Base-by-base conservation (phyloP, 2,113 vertebrate genomes). In the Atrichornis clamosus region DNA sequence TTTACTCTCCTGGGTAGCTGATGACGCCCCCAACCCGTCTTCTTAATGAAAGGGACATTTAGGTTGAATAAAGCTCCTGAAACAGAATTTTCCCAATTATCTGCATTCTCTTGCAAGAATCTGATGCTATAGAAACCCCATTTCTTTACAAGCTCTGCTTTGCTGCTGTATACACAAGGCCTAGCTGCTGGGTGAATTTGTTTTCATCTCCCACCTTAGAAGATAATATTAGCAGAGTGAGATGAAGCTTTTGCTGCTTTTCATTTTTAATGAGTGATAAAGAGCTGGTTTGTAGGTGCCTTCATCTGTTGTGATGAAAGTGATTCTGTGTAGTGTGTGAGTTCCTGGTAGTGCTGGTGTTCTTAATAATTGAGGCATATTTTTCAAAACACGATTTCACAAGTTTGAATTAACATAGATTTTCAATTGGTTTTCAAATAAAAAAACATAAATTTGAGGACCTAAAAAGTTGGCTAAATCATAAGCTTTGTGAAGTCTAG, bases 291-390 rank as follows among this genome's bases (percentile, higher is more conserved):
- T 88, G 42, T 90, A 55, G 50, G 20, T 86, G 50, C 55, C 46
- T 90, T 88, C 8, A 44, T 55, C 13, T 74, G 6, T 18, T 39
- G 15, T 70, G 76, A 53, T 69, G 63, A 53, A 53, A 46, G 60
- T 42, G 65, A 44, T 83, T 55, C 60, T 89, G 1, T n/a, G 59
- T 42, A 76, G 33, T 0, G 0, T 50, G 10, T 0, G 3, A 69
- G 15, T 86, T 90, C 33, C 76, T 88, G 13, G 41, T 35, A 70
- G 33, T 35, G 50, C 26, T 85, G 59, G 14, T 85, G 23, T 35
- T 78, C 37, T 87, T 75, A 42, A 13, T 64, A 82, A 75, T 6
- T 35, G 19, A 58, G 23, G 10, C 11, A 27, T 44, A 15, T 41
- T 39, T 76, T 81, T 89, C 49, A 84, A 84, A 47, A 47, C 59